Conservation (phyloP, 2,888 invertebrate genomes). For the Caenorhabditis sp. region DNA sequence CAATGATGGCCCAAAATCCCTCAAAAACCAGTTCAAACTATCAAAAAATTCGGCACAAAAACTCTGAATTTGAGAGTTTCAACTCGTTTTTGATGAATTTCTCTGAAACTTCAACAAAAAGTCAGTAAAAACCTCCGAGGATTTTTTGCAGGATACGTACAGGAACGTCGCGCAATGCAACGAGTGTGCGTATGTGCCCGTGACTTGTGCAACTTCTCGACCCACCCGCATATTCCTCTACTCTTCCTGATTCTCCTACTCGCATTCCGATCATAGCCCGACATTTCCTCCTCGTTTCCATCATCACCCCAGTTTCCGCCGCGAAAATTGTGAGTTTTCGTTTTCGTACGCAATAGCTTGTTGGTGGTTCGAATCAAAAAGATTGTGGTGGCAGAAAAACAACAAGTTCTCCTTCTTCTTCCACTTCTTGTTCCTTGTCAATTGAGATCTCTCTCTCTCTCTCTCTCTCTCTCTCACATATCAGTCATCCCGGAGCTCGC, state of each 20-base stretch:
- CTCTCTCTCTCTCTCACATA: conserved; percentile 48
- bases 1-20: neutral
- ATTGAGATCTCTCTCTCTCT: conserved; percentile 27
- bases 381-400: conserved; percentile 9
- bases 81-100: neutral
- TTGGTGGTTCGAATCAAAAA: neutral
- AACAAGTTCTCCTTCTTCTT: too few relatives aligned
- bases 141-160: conserved; percentile 64
- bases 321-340: neutral
- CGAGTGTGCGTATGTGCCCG: conserved; percentile 73
- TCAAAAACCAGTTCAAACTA: neutral
- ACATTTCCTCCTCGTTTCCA: conserved; percentile 5
- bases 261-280: too few relatives aligned
- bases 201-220: conserved; percentile 74
- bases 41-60: neutral
- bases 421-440: conserved; percentile 17
- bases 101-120: neutral
- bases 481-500: conserved; percentile 27
- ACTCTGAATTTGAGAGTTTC: neutral
- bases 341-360: too few relatives aligned
- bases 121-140: neutral
- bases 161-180: conserved; percentile 73
- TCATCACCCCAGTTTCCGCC: neutral
- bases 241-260: neutral
- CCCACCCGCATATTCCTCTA: conserved; percentile 7